Conservation (phyloP, 2,113 vertebrate species). For the Notiomystis cincta region DNA sequence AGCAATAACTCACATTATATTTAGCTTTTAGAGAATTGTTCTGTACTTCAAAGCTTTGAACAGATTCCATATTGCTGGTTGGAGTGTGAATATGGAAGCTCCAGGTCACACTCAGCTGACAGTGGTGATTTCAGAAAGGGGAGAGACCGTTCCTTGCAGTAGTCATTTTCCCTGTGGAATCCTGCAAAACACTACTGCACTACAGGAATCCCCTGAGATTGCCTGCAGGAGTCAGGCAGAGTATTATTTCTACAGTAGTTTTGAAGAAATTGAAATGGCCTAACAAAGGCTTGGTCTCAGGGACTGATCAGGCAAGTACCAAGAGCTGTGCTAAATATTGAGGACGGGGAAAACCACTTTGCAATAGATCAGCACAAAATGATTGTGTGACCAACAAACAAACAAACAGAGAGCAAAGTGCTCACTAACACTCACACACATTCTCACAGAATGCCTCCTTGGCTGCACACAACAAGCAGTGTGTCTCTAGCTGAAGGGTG, state of each 20-base stretch:
- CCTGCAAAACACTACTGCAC: neutral
- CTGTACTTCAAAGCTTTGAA: neutral
- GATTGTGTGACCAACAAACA: neutral
- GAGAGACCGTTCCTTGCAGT: neutral
- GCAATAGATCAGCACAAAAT: neutral
- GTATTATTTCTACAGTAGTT: neutral
- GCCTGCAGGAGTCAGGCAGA: neutral
- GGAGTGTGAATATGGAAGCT: neutral
- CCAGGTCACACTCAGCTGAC: neutral
- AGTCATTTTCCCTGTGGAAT: neutral
- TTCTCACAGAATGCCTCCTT: neutral
- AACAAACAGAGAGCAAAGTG: neutral
- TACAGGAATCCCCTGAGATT: neutral
- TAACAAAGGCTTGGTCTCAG: neutral
- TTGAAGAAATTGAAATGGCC: neutral
- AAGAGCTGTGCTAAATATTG: neutral
- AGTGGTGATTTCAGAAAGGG: neutral
- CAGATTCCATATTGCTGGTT: neutral
- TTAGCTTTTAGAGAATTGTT: neutral
- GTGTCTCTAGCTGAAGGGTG: neutral
- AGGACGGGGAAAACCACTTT: neutral
- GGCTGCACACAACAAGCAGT: rapidly evolving
- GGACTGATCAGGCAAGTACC: neutral
- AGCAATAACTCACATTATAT: neutral
- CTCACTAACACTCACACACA: neutral